phyloP scores from a whole-genome alignment of 2,113 vertebrate species.

The Tachycineta bicolor region DNA sequence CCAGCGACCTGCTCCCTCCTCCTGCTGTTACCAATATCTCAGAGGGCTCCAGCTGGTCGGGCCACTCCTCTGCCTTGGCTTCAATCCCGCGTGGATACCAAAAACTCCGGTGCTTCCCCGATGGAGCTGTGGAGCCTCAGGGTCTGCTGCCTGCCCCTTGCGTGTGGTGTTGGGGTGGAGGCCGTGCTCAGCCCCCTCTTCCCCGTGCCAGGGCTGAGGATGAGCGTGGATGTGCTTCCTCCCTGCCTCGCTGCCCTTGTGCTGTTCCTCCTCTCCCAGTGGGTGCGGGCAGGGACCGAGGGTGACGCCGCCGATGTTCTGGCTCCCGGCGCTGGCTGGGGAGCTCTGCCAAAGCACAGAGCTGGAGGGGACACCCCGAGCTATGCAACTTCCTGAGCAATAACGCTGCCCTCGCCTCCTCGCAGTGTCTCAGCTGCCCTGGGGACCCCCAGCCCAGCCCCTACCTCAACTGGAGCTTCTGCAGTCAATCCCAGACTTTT shows the following conservation, averaged over 20 bases:
- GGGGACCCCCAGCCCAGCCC: background rate
- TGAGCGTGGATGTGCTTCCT: background rate
- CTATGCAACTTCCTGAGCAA: slow-evolving; percentile 39
- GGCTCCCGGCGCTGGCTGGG: background rate
- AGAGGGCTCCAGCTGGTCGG: background rate
- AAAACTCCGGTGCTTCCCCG: fast-evolving
- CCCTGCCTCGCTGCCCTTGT: background rate
- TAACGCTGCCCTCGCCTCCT: background rate
- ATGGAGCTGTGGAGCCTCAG: background rate
- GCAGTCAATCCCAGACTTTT: background rate
- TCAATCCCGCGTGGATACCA: background rate
- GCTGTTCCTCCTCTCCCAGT: background rate
- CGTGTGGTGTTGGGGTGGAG: background rate
- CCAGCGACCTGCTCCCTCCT: background rate
- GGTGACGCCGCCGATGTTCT: background rate
- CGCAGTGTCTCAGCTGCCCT: background rate
- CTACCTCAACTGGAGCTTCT: background rate
- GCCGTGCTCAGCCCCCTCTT: background rate
- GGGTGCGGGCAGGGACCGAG: background rate
- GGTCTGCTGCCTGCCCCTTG: background rate
- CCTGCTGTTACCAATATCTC: background rate
- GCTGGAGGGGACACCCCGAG: fast-evolving
- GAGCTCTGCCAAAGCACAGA: background rate
- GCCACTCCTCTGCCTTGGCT: background rate
- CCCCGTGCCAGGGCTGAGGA: background rate